Percentiles rank a stretch among this genome's conserved stretches.
These are phyloP conservation scores for Labroides dimidiatus DNA, from an alignment of 2,797 vertebrate species.

Conservation along the genomic window DNA sequence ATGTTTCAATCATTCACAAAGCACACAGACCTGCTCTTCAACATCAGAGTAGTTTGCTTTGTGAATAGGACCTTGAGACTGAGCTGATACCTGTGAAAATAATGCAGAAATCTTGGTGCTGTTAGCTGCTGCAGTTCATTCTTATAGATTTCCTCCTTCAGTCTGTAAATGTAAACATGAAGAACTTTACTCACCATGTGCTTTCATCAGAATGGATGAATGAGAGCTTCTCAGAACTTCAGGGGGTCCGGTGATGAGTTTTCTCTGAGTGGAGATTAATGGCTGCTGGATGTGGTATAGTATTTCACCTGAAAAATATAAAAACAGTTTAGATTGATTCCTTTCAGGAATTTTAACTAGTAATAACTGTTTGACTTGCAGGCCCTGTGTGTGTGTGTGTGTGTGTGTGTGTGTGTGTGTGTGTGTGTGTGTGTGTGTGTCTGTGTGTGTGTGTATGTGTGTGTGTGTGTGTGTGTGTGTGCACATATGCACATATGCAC, in stretches of 20 bases:
- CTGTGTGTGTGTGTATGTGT: neutral
- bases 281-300: slow-evolving; percentile 47
- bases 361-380: neutral
- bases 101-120: too few relatives aligned
- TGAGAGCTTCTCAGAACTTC: slow-evolving; percentile 45
- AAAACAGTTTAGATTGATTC: neutral
- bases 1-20: too few relatives aligned
- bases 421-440: neutral
- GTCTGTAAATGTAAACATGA: neutral
- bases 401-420: too few relatives aligned
- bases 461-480: neutral
- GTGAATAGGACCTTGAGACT: too few relatives aligned
- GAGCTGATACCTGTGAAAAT: too few relatives aligned
- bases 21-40: too few relatives aligned
- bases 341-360: too few relatives aligned
- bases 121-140: too few relatives aligned
- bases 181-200: slow-evolving; percentile 46
- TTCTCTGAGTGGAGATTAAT: slow-evolving; percentile 37
- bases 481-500: too few relatives aligned
- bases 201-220: slow-evolving; percentile 45
- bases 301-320: slow-evolving; percentile 25
- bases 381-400: neutral
- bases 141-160: too few relatives aligned
- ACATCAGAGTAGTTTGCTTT: too few relatives aligned
- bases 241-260: slow-evolving; percentile 37